Base-by-base conservation (phyloP, 2,113 vertebrate species). In the Struthidea cinerea region DNA sequence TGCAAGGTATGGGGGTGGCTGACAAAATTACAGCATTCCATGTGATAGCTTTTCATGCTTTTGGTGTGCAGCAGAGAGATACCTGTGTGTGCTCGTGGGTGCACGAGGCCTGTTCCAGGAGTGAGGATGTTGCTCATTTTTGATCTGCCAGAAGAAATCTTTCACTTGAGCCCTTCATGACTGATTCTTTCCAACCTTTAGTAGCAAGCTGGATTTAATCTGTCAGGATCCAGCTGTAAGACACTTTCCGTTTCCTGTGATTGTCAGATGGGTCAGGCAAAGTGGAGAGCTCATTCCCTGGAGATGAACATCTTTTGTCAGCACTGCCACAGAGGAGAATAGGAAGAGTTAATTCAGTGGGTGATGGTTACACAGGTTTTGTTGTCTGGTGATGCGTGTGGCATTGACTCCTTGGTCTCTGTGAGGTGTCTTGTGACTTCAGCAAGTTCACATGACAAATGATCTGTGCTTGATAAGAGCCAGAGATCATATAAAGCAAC, bases 1-100 rank as follows among this genome's bases (percentile, higher is more conserved):
- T 87, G 90, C 28, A 89, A 95, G 68, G 85, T 95, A 68, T 53
- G 33, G 39, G 61, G 32, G 82, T 41, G 60, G 71, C 44, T 92
- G 68, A 50, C 22, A 89, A 59, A 90, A 81, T 64, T 33, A 16
- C 7, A 85, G 16, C 33, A 41, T 63, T 63, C 65, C 55, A 21
- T 76, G 26, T n/a, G 57, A 37, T 5, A 42, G 32, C 14, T 91
- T 85, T 83, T 55, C n/a, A 14, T 33, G 17, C 6, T 67, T 84
- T 53, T 44, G 9, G 24, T 69, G 55, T 65, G 82, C 74, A 76
- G 59, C 44, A 84, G n/a, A 49, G 33, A 37, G 6, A 84, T 19
- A 44, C 19, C 9, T 33, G 2, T 50, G 22, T 30, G 32, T 35
- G 32, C 41, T 22, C 1, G 0, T 23, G 46, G 42, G 21, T 12